Evolutionary conservation across 2,113 vertebrate genomes (phyloP).

Genomic region (Platichthys flesus): DNA sequence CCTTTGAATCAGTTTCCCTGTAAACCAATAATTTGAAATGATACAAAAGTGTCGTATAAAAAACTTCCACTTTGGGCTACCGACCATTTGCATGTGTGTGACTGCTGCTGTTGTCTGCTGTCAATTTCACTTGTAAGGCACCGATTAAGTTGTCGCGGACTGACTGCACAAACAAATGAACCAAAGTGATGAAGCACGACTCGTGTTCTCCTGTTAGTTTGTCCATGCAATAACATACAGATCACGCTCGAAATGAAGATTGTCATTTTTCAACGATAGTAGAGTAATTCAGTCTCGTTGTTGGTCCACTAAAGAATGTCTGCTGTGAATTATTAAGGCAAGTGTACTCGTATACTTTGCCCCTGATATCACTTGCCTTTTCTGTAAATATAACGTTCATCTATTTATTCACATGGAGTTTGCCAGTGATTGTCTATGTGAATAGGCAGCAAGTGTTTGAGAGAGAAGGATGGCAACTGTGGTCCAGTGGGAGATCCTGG

Average conservation of each 20-base stretch:
- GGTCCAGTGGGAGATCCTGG: conserved; percentile 49
- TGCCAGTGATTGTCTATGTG: conserved; percentile 62
- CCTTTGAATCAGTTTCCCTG: conserved; percentile 70
- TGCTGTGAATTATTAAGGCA: conserved; percentile 81
- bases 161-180: conserved; percentile 61
- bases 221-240: conserved; percentile 63
- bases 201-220: conserved; percentile 44
- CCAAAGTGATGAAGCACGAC: conserved; percentile 49
- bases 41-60: conserved; percentile 74
- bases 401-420: conserved; percentile 63
- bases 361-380: conserved; percentile 65
- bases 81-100: conserved; percentile 65
- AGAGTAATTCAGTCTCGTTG: conserved; percentile 60
- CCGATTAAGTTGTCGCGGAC: conserved; percentile 62
- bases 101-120: conserved; percentile 47
- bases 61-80: conserved; percentile 61
- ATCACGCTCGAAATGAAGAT: conserved; percentile 66
- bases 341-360: conserved; percentile 67
- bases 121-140: conserved; percentile 80
- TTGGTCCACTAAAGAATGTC: conserved; percentile 77
- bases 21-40: conserved; percentile 79
- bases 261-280: conserved; percentile 50
- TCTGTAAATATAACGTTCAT: conserved; percentile 63
- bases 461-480: conserved; percentile 11
- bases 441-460: conserved; percentile 51